Evolutionary conservation across 2,888 invertebrate species (phyloP).

Genomic region (Hirtodrosophila trivittata): DNA sequence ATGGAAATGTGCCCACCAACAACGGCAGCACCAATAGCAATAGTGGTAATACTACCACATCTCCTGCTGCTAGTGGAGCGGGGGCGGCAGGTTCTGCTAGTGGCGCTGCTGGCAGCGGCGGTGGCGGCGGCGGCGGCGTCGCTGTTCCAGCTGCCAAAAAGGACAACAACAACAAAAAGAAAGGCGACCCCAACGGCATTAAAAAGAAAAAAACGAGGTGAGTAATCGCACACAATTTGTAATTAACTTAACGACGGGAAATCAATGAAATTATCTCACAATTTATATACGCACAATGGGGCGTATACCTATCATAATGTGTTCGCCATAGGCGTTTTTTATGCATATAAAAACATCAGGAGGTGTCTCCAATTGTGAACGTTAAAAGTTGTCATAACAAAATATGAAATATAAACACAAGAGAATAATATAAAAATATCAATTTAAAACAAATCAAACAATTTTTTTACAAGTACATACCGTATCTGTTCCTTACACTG

Average conservation of each 20-base stretch:
- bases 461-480: too few species aligned
- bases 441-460: too few species aligned
- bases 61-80: conserved; percentile 8
- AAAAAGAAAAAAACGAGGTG: conserved; percentile 97
- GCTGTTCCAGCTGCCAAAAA: conserved; percentile 85
- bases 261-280: conserved; percentile 71
- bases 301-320: conserved; percentile 60
- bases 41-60: conserved; percentile 10
- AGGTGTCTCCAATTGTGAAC: neutral
- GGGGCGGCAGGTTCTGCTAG: conserved; percentile 18
- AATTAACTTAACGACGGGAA: conserved; percentile 77
- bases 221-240: conserved; percentile 50
- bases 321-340: neutral
- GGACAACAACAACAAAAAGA: conserved; percentile 87
- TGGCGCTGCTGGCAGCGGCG: conserved; percentile 13
- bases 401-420: too few species aligned
- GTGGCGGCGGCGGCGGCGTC: conserved; percentile 9
- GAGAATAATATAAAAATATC: neutral
- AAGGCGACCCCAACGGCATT: conserved; percentile 92
- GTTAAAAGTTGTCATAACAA: neutral
- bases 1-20: conserved; percentile 19
- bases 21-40: conserved; percentile 7
- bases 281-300: conserved; percentile 41
- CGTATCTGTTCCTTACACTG: too few species aligned
- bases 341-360: conserved; percentile 21